These are phyloP conservation scores for Marasmarcha lunaedactyla DNA, from an alignment of 2,888 invertebrate species.

Conservation along the genomic window DNA sequence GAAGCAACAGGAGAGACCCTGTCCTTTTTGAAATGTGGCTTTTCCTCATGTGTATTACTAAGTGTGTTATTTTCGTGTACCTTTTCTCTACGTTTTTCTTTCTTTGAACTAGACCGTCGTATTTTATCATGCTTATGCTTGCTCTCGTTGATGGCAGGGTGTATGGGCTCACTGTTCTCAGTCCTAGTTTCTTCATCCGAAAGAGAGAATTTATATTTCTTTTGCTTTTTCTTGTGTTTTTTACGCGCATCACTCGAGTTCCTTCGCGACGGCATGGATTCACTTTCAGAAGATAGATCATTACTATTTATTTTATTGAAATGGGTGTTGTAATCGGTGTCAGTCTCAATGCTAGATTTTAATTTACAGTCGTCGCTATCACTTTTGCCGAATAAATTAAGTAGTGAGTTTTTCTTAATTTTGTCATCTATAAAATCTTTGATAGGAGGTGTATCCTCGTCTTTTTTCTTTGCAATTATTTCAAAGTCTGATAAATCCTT, in stretches of 20 bases:
- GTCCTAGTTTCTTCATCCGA: conserved; percentile 69
- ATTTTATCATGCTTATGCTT: conserved; percentile 63
- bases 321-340: conserved; percentile 38
- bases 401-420: conserved; percentile 43
- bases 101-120: conserved; percentile 65
- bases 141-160: conserved; percentile 27
- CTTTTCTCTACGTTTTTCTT: conserved; percentile 73
- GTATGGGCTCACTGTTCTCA: conserved; percentile 31
- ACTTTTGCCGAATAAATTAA: conserved; percentile 56
- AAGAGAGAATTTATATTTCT: conserved; percentile 77
- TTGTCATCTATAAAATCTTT: conserved; percentile 33
- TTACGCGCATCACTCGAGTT: conserved; percentile 70
- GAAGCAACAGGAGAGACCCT: conserved; percentile 33
- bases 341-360: conserved; percentile 41
- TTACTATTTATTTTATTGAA: conserved; percentile 37
- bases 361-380: conserved; percentile 57
- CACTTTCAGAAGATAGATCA: conserved; percentile 61
- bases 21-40: conserved; percentile 71
- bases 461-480: conserved; percentile 28
- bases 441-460: conserved; percentile 21
- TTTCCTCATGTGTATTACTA: conserved; percentile 61
- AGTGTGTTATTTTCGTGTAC: conserved; percentile 60
- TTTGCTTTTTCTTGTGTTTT: conserved; percentile 89
- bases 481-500: conserved; percentile 69
- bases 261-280: conserved; percentile 48